Percentiles rank a stretch among this genome's conserved stretches.
Evolutionary conservation across 2,888 invertebrate species (phyloP).

Genomic region (Nebria salina): DNA sequence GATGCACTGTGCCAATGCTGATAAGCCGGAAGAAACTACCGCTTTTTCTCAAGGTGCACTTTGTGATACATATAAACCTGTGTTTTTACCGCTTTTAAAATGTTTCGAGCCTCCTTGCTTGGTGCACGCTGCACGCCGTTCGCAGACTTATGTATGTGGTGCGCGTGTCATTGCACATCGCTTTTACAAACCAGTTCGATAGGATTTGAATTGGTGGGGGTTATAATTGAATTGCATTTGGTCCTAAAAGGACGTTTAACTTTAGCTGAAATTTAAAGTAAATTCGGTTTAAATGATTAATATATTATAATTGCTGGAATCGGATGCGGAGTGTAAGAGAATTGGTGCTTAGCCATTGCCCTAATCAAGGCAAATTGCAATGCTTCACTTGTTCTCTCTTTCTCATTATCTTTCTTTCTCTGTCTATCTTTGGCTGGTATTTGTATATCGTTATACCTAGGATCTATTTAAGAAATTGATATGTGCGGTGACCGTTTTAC

Average conservation of each 20-base stretch:
- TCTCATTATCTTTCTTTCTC: slow-evolving; percentile 33
- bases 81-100: slow-evolving; percentile 26
- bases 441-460: slow-evolving; percentile 34
- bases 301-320: neutral
- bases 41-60: slow-evolving; percentile 13
- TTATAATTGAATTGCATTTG: neutral
- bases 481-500: slow-evolving; percentile 29
- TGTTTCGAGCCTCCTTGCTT: slow-evolving; percentile 40
- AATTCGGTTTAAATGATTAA: neutral
- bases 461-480: slow-evolving; percentile 16
- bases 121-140: slow-evolving; percentile 41
- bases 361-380: slow-evolving; percentile 22
- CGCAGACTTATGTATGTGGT: slow-evolving; percentile 43
- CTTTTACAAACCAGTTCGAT: slow-evolving; percentile 7
- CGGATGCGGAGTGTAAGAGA: slow-evolving; percentile 9
- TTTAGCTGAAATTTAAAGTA: neutral
- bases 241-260: neutral
- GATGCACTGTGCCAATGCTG: slow-evolving; percentile 8
- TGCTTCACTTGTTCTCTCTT: slow-evolving; percentile 37
- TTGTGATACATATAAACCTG: slow-evolving; percentile 11
- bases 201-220: neutral
- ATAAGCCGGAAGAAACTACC: neutral
- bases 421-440: slow-evolving; percentile 36
- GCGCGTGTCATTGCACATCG: slow-evolving; percentile 27
- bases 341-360: slow-evolving; percentile 34